These are phyloP conservation scores for Mustelus asterias DNA, from an alignment of 2,113 vertebrate genomes.

Conservation along the genomic window DNA sequence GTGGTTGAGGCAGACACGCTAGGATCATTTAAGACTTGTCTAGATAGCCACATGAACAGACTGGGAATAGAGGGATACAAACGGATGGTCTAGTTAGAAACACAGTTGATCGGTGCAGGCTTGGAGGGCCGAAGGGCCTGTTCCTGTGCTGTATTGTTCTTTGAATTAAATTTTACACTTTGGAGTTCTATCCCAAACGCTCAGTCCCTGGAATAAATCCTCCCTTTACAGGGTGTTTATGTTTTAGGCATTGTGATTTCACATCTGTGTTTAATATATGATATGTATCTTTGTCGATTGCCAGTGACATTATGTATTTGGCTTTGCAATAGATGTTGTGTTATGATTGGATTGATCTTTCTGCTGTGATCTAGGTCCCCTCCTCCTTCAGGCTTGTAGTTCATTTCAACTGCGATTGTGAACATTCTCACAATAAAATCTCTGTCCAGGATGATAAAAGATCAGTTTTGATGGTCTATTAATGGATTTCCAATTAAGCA, in stretches of 20 bases:
- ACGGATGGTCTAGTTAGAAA: too few species aligned
- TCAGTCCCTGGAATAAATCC: neutral
- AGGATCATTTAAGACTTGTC: too few species aligned
- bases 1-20: too few species aligned
- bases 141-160: too few species aligned
- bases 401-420: neutral
- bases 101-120: too few species aligned
- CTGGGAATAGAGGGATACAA: too few species aligned
- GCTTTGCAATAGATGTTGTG: neutral
- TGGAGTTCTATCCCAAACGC: neutral
- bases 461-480: neutral
- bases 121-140: too few species aligned
- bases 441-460: neutral
- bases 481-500: neutral
- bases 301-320: neutral
- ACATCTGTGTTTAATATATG: slow-evolving; percentile 8
- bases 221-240: neutral
- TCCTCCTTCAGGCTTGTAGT: neutral
- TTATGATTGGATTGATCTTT: neutral
- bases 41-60: too few species aligned
- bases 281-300: neutral
- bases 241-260: neutral
- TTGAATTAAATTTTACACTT: neutral
- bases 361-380: neutral
- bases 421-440: neutral